Percentiles rank a stretch among this genome's conserved stretches.
phyloP scores from a whole-genome alignment of 2,797 vertebrate genomes.

The Otus scops region DNA sequence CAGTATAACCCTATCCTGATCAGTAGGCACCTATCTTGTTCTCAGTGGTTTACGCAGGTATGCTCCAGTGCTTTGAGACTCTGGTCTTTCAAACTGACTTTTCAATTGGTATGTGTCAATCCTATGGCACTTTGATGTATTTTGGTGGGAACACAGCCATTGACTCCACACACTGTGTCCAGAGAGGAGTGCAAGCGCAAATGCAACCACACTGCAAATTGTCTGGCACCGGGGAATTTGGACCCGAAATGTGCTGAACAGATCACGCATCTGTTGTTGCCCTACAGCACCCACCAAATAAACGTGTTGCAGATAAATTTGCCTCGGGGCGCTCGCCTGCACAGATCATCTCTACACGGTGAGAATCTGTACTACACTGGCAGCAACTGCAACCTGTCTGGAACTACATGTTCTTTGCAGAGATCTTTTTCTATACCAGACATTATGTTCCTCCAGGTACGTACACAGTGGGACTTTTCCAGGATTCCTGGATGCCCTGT shows the following conservation, averaged over 20 bases:
- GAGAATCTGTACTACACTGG: neutral
- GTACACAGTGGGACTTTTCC: neutral
- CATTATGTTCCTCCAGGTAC: neutral
- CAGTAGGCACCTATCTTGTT: neutral
- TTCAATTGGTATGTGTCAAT: neutral
- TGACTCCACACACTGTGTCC: neutral
- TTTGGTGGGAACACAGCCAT: neutral
- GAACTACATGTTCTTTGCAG: neutral
- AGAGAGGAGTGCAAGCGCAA: neutral
- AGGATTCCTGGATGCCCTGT: neutral
- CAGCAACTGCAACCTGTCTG: neutral
- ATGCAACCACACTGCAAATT: neutral
- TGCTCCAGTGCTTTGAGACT: neutral
- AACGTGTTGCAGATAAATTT: neutral
- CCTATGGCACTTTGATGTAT: neutral
- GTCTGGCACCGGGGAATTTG: neutral
- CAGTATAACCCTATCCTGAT: neutral
- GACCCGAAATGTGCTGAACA: neutral
- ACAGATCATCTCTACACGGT: neutral
- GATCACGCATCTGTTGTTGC: neutral
- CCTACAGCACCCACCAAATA: neutral
- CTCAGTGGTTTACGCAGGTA: neutral
- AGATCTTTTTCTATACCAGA: neutral
- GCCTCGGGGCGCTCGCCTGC: neutral
- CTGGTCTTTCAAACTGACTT: neutral